Conservation (phyloP, 2,888 invertebrate species). For the Chymomyza procnemis region DNA sequence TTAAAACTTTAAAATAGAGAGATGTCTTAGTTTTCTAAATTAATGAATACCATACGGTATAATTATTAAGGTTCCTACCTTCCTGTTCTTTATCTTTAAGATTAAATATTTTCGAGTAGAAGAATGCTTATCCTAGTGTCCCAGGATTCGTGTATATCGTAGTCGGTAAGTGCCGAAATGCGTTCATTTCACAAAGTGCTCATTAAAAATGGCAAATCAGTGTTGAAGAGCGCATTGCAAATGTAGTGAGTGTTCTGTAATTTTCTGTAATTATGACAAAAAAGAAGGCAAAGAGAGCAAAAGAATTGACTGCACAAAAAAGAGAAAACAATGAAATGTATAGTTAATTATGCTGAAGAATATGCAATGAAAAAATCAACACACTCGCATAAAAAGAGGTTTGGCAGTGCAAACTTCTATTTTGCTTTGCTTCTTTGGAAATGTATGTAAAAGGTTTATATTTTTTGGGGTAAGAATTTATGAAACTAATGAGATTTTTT, state of each 20-base stretch:
- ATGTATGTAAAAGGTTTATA: background rate
- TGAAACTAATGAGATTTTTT: background rate
- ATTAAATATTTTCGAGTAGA: too few relatives aligned
- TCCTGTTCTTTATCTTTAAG: too few relatives aligned
- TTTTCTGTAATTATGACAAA: slow-evolving; percentile 51
- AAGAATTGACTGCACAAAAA: slow-evolving; percentile 6
- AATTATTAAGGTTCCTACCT: too few relatives aligned
- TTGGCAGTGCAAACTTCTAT: background rate
- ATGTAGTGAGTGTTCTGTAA: slow-evolving; percentile 35
- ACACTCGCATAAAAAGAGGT: background rate
- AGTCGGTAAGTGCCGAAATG: too few relatives aligned
- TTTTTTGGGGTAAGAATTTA: background rate
- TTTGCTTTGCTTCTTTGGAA: background rate
- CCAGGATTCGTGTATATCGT: too few relatives aligned
- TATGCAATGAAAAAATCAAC: background rate
- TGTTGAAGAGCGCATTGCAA: slow-evolving; percentile 21
- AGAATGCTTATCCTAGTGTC: too few relatives aligned
- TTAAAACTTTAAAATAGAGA: too few relatives aligned
- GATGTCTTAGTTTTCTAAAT: too few relatives aligned
- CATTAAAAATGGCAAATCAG: slow-evolving; percentile 46
- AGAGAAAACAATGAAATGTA: slow-evolving; percentile 17
- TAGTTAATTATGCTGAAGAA: slow-evolving; percentile 50
- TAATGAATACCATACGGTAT: too few relatives aligned
- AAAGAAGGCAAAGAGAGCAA: background rate
- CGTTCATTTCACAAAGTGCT: slow-evolving; percentile 23